Conservation (phyloP, 2,797 vertebrate genomes). For the Pseudomugil tenellus region DNA sequence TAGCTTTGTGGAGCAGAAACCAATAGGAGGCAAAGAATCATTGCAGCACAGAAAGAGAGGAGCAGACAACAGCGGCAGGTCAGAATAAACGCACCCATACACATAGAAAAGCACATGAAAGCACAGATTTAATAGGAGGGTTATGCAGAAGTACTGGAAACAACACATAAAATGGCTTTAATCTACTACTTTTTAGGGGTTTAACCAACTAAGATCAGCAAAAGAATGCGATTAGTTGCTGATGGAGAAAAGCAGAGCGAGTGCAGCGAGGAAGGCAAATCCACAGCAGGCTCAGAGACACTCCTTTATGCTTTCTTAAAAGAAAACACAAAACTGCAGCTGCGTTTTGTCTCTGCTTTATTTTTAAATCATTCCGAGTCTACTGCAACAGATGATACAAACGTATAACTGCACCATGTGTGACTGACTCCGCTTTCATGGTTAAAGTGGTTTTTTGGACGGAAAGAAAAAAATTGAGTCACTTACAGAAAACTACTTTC, state of each 20-base stretch:
- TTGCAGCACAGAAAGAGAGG: slow-evolving; percentile 73
- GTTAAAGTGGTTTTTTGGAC: slow-evolving; percentile 50
- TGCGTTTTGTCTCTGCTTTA: slow-evolving; percentile 81
- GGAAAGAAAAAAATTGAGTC: slow-evolving; percentile 26
- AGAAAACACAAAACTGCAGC: slow-evolving; percentile 74
- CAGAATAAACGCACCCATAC: slow-evolving; percentile 74
- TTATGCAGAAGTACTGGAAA: slow-evolving; percentile 52
- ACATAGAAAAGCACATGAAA: slow-evolving; percentile 41
- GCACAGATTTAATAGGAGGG: slow-evolving; percentile 40
- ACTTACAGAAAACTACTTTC: slow-evolving; percentile 27
- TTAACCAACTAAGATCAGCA: slow-evolving; percentile 21
- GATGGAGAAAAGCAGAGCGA: slow-evolving; percentile 61
- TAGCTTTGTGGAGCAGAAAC: slow-evolving; percentile 91
- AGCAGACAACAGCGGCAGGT: slow-evolving; percentile 75
- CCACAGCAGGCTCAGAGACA: slow-evolving; percentile 41
- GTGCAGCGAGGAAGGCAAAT: slow-evolving; percentile 55
- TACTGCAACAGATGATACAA: slow-evolving; percentile 56
- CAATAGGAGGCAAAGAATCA: slow-evolving; percentile 82
- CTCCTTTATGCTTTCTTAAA: slow-evolving; percentile 42
- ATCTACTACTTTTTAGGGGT: slow-evolving; percentile 2
- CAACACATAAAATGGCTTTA: slow-evolving; percentile 4
- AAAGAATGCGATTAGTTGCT: slow-evolving; percentile 58
- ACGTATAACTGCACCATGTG: slow-evolving; percentile 46
- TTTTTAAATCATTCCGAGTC: slow-evolving; percentile 61
- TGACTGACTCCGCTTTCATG: slow-evolving; percentile 32